phyloP scores from a whole-genome alignment of 2,113 vertebrate species.

The Cercocebus atys region DNA sequence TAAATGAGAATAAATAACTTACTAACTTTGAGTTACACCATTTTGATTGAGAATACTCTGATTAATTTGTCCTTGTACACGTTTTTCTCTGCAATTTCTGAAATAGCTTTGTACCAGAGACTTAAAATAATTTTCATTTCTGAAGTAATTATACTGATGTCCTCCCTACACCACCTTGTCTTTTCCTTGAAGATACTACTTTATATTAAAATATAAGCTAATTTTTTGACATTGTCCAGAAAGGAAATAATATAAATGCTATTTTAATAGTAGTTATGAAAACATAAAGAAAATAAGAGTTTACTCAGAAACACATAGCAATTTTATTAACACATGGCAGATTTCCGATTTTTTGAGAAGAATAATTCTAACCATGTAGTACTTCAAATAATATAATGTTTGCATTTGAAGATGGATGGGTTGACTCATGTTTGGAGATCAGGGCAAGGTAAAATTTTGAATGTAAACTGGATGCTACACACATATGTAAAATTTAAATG shows the following conservation, averaged over 20 bases:
- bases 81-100: not conserved
- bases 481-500: not conserved
- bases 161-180: not conserved
- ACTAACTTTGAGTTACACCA: not conserved
- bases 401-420: not conserved
- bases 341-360: not conserved
- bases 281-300: not conserved
- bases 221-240: not conserved
- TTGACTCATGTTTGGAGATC: not conserved
- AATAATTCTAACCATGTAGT: not conserved
- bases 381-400: not conserved
- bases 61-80: not conserved
- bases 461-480: not conserved
- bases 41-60: constrained; percentile 12
- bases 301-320: not conserved
- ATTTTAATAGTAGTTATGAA: not conserved
- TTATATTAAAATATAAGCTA: not conserved
- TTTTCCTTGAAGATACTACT: not conserved
- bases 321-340: not conserved
- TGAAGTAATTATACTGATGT: not conserved
- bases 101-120: not conserved
- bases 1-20: not conserved
- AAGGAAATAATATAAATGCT: not conserved
- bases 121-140: constrained; percentile 32
- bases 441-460: not conserved